Conservation (phyloP, 1,140 invertebrate species). For the Tetramorium simillimum region DNA sequence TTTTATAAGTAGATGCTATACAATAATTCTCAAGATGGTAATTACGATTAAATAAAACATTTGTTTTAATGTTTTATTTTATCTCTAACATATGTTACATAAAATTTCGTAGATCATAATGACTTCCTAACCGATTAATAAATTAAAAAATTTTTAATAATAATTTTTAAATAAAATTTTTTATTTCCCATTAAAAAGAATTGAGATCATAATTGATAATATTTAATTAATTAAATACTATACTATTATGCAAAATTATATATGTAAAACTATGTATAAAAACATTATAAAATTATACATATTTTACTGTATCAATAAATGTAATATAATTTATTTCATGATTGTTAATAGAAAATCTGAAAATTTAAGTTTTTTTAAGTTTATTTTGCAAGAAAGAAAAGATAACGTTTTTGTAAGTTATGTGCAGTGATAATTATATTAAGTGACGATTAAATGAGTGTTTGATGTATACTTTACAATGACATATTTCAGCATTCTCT, state of each 20-base stretch:
- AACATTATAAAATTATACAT: neutral
- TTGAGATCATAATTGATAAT: neutral
- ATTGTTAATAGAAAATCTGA: neutral
- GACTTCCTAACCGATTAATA: neutral
- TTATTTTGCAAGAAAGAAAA: neutral
- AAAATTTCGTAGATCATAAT: neutral
- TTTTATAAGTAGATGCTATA: neutral
- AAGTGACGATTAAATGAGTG: neutral
- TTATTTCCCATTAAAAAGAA: neutral
- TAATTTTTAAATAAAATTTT: neutral
- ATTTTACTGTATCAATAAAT: neutral
- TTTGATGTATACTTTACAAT: slow-evolving; percentile 3
- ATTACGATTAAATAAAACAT: slow-evolving; percentile 11
- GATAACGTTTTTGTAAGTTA: neutral
- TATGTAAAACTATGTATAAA: neutral
- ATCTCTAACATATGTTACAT: neutral
- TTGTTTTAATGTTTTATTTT: neutral
- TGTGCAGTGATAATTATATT: slow-evolving; percentile 1
- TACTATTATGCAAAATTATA: neutral
- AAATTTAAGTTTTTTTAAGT: neutral
- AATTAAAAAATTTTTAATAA: neutral
- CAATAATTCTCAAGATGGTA: neutral
- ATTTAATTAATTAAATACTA: neutral
- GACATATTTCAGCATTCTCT: slow-evolving; percentile 49
- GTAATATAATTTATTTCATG: neutral